Base-by-base conservation (phyloP, 1,140 invertebrate genomes). In the Chrysoperla carnea region DNA sequence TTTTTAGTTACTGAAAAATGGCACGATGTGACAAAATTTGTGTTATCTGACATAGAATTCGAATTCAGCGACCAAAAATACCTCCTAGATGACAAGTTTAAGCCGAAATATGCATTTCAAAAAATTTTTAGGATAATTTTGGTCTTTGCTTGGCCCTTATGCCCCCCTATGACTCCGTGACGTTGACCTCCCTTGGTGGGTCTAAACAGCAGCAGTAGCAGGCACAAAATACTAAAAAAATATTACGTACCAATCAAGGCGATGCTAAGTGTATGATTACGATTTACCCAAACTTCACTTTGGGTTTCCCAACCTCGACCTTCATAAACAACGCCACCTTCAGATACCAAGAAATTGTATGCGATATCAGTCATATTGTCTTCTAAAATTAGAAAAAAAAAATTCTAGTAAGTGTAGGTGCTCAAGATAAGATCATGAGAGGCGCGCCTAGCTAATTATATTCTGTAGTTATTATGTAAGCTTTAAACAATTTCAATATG, bases 271-370 rank as follows among this genome's bases (percentile, higher is more conserved):
- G 31, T 33, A 33, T 33, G n/a, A 33, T 33, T 33, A 4, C 8
- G 17, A 23, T 23, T 12, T 33, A 9, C 6, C 8, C 31, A 33
- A 33, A 33, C 4, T 33, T 9, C 8, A 33, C 8, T 11, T 33
- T 33, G 31, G n/a, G 8, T 33, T 12, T 33, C 31, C 44, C 44
- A 48, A 17, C 47, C 47, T 13, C 45, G 29, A 5, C 38, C 47
- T 36, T 46, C 47, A 33, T 46, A 48, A n/a, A 45, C 29, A 4
- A n/a, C 17, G 1, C 47, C 47, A 14, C 12, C 27, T 11, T 41
- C 41, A 13, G 36, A 44, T 12, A 48, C 38, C 9, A 48, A 11
- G 37, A 48, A 48, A 31, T 46, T 48, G 36, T 46, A 48, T 12
- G 23, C 13, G n/a, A 48, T 17, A 29, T 50, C 45, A 6, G 46